These are phyloP conservation scores for Eriocheir sinensis DNA, from an alignment of 1,140 invertebrate species.

Conservation along the genomic window DNA sequence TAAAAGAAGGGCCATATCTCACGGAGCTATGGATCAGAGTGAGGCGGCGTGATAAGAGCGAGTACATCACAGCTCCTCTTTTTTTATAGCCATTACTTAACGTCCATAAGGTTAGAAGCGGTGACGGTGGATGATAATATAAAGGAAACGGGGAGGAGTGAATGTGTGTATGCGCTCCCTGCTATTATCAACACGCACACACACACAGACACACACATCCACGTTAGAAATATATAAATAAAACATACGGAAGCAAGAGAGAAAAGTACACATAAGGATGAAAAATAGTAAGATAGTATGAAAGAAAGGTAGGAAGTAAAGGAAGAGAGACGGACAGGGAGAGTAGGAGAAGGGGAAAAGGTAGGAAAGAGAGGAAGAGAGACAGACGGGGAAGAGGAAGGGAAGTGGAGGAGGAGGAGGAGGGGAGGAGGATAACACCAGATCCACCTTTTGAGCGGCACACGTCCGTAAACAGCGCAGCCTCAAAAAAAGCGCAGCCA, in stretches of 20 bases:
- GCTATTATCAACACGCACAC: too few relatives aligned
- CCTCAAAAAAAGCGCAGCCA: too few relatives aligned
- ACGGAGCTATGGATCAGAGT: neutral
- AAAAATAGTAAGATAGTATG: neutral
- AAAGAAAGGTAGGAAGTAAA: neutral
- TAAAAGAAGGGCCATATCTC: too few relatives aligned
- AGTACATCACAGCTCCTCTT: neutral
- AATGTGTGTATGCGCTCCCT: too few relatives aligned
- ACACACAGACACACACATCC: too few relatives aligned
- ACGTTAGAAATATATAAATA: too few relatives aligned
- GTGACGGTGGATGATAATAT: neutral
- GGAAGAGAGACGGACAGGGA: neutral
- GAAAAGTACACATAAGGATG: too few relatives aligned
- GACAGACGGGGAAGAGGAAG: neutral
- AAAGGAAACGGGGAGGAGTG: neutral
- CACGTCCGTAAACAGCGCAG: neutral
- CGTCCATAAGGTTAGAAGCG: conserved; percentile 24
- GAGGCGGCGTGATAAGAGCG: neutral
- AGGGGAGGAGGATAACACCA: neutral
- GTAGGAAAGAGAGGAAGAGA: neutral
- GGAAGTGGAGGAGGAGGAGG: neutral
- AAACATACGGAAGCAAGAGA: too few relatives aligned
- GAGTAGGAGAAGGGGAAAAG: neutral
- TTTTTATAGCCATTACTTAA: neutral
- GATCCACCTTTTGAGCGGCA: neutral